Conservation (phyloP, 2,113 vertebrate species). For the Delphinapterus leucas region DNA sequence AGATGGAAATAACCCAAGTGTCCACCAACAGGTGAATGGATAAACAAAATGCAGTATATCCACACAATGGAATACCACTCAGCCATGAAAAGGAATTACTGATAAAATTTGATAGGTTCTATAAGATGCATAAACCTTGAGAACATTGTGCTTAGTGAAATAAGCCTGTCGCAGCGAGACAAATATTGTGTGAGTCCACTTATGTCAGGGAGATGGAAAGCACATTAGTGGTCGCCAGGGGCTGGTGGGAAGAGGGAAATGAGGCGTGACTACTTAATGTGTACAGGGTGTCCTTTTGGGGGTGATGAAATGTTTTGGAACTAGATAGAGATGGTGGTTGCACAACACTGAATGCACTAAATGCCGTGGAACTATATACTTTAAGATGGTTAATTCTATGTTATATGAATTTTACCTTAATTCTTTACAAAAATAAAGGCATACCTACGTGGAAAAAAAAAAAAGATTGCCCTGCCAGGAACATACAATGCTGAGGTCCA, state of each 20-base stretch:
- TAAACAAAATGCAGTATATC: neutral
- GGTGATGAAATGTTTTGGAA: neutral
- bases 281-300: neutral
- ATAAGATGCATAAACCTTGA: neutral
- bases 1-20: neutral
- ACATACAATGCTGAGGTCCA: neutral
- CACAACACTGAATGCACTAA: neutral
- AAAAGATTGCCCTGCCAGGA: neutral
- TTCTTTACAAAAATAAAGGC: neutral
- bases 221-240: neutral
- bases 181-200: neutral
- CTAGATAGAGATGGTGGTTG: neutral
- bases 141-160: neutral
- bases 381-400: neutral
- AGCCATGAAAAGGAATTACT: neutral
- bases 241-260: neutral
- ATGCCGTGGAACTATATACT: neutral
- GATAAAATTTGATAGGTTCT: neutral
- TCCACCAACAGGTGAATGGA: neutral
- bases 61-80: neutral
- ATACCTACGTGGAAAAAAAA: neutral
- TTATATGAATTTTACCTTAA: constrained; percentile 15
- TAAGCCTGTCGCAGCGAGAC: neutral
- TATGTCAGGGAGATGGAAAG: neutral
- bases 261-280: neutral